phyloP scores from a whole-genome alignment of 35 echinoderm and acorn worm genomes.

The Stichopus chloronotus region DNA sequence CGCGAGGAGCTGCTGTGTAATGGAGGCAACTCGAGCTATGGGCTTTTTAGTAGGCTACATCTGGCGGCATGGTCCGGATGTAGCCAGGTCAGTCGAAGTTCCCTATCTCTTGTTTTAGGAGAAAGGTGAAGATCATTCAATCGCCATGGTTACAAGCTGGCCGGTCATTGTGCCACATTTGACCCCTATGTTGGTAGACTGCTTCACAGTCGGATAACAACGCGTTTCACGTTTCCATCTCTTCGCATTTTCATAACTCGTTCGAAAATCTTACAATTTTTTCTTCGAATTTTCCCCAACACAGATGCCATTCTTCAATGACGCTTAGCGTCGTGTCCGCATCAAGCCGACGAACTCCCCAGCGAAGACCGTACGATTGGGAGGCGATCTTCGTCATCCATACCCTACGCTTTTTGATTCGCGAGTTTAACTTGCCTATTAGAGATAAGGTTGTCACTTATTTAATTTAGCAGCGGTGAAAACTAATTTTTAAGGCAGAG shows the following conservation, averaged over 20 bases:
- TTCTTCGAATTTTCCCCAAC: background rate
- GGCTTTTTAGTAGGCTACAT: background rate
- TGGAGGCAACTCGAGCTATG: background rate
- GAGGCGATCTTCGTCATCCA: constrained; percentile 39
- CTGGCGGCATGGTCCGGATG: background rate
- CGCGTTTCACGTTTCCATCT: background rate
- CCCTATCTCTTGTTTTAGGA: background rate
- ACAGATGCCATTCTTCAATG: constrained; percentile 41
- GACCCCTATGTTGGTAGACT: background rate
- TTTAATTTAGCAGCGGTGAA: constrained; percentile 65
- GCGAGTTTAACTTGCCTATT: constrained; percentile 39
- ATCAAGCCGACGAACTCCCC: constrained; percentile 42
- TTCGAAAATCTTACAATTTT: constrained; percentile 28
- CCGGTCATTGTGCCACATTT: background rate
- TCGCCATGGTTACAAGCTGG: background rate
- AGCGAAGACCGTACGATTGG: constrained; percentile 20
- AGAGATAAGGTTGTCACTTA: constrained; percentile 61
- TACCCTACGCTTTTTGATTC: constrained; percentile 49
- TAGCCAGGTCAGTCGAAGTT: background rate
- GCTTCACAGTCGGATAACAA: background rate
- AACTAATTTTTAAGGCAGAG: constrained; percentile 61
- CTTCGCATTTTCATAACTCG: background rate
- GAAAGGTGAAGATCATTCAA: background rate
- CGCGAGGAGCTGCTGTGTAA: constrained; percentile 32
- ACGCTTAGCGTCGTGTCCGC: constrained; percentile 27